Conservation (phyloP, 1,140 invertebrate species). For the Oreohelix idahoensis region DNA sequence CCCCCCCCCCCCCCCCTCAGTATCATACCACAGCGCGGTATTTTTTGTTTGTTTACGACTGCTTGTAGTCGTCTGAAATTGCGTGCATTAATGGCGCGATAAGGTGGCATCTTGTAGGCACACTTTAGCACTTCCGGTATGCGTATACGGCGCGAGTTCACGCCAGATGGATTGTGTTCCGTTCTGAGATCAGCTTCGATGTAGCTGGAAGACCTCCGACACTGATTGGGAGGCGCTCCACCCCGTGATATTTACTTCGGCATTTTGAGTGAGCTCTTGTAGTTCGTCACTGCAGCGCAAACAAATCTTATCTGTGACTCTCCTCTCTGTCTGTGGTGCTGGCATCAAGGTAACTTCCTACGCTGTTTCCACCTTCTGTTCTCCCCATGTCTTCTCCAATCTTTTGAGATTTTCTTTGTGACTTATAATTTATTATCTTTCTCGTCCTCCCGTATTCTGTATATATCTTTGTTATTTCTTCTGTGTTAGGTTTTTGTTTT, state of each 20-base stretch:
- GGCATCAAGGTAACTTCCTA: too few species aligned
- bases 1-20: too few species aligned
- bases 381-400: too few species aligned
- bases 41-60: too few species aligned
- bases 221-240: not conserved
- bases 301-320: not conserved
- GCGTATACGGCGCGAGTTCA: not conserved
- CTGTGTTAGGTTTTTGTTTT: too few species aligned
- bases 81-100: not conserved
- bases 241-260: not conserved
- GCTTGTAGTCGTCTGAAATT: too few species aligned
- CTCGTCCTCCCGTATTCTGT: too few species aligned
- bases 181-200: not conserved
- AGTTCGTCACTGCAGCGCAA: not conserved
- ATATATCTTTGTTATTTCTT: too few species aligned
- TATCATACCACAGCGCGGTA: too few species aligned
- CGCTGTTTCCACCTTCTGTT: too few species aligned
- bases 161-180: conserved; percentile 7
- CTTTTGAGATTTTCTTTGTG: too few species aligned
- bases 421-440: too few species aligned
- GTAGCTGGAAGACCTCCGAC: not conserved
- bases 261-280: not conserved
- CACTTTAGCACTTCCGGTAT: conserved; percentile 12
- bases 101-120: conserved; percentile 6
- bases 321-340: not conserved